These are phyloP conservation scores for Pterobdella sp. DNA, from an alignment of 2,888 invertebrate genomes.

Conservation along the genomic window DNA sequence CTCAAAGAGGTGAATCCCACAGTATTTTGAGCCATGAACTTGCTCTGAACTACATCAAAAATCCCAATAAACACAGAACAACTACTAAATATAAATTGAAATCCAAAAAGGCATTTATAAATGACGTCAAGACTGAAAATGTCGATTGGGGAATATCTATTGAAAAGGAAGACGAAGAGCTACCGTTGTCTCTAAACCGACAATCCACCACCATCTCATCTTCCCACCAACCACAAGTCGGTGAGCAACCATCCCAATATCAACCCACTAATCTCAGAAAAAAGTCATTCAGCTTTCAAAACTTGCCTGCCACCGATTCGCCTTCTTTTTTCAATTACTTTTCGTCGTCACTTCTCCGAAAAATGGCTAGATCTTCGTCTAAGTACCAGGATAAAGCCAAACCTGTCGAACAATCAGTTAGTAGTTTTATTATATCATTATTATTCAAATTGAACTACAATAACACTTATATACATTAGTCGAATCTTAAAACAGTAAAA, in stretches of 20 bases:
- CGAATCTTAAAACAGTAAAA: no score
- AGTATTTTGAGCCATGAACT: conserved; percentile 3
- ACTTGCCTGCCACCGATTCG: neutral
- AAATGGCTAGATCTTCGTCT: neutral
- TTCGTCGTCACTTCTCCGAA: neutral
- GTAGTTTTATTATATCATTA: neutral
- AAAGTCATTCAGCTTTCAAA: neutral
- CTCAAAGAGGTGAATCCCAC: neutral
- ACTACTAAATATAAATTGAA: neutral
- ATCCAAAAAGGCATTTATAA: neutral
- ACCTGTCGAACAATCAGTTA: neutral
- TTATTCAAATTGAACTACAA: no score
- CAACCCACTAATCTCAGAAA: no score
- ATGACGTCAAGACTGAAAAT: neutral
- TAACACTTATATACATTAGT: no score
- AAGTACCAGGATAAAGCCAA: neutral
- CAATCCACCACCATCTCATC: neutral
- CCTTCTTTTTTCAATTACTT: neutral
- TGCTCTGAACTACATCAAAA: neutral
- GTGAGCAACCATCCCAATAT: neutral
- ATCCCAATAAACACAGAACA: neutral
- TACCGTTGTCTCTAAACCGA: neutral
- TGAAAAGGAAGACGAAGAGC: neutral
- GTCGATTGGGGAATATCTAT: neutral
- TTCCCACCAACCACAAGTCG: neutral